Conservation (phyloP, 2,888 invertebrate species). For the Arrhopalites spinosus region DNA sequence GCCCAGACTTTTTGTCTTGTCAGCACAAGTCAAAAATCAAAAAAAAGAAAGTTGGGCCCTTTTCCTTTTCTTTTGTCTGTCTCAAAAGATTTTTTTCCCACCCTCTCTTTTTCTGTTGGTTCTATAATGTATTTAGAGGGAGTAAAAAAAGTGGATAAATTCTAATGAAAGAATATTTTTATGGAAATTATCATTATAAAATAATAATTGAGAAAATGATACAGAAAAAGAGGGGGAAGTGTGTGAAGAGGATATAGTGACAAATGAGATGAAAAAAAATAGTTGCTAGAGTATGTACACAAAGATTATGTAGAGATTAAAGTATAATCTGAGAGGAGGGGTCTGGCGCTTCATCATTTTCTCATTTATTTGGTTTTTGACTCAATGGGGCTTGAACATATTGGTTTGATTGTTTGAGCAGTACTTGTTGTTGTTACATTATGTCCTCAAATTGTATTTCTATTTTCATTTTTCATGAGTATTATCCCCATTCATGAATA, state of each 20-base stretch:
- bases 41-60: background rate
- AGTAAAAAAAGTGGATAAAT: no score
- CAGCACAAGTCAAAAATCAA: background rate
- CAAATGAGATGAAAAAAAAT: slow-evolving; percentile 16
- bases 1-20: no score
- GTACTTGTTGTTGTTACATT: background rate
- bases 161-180: no score
- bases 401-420: slow-evolving; percentile 12
- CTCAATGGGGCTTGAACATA: slow-evolving; percentile 34
- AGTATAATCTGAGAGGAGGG: background rate
- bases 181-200: no score
- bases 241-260: background rate
- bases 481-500: background rate
- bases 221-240: background rate
- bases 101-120: no score
- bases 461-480: no score
- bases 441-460: background rate
- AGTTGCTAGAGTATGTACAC: no score
- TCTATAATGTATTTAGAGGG: no score
- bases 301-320: no score
- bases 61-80: background rate
- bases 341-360: slow-evolving; percentile 28
- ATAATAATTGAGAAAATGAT: background rate
- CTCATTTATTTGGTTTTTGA: slow-evolving; percentile 27
- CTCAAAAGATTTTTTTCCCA: no score